Evolutionary conservation across 2,797 vertebrate species (phyloP), one percentile per base, ranked within the genome.

Genomic region (Sorex maritimensis): DNA sequence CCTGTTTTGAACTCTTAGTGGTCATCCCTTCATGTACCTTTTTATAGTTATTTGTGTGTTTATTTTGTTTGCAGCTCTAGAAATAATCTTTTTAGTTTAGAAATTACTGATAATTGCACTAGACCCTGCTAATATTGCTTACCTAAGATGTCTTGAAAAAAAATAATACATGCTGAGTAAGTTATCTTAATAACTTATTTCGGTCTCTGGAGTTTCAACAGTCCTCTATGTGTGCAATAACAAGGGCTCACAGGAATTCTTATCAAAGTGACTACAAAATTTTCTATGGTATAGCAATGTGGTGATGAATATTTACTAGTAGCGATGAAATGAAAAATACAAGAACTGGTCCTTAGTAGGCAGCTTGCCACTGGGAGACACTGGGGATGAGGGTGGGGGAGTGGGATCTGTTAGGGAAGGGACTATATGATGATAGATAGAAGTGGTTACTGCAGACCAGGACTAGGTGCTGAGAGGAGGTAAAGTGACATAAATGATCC

Each of bases 41-140:
- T 84, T 84, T 83, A 86, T 2, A 93, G 34, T 46, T 65, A 61
- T 63, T 24, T 86, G 28, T 93, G 63, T 84, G 26, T 38, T 90
- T 83, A 8, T 65, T 12, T 87, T 28, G 41, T 74, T 91, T 41
- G 41, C 24, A 79, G 58, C 14, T 75, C 71, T 67, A 63, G 67
- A 90, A 94, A 92, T 86, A 52, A 85, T 28, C 58, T 88, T 65
- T 79, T 23, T 28, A 88, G 13, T 26, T 49, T 87, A 15, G 61
- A 23, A 87, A 61, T 91, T 93, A 84, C 52, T 82, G 84, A 88
- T 92, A 90, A 92, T 90, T 85, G 83, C 52, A 68, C 67, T 38
- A 44, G 10, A 72, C 41, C 30, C 52, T n/a, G 14, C 49, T 69
- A 1, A 15, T 82, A 26, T 55, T 81, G n/a, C 44, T 90, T 82